Evolutionary conservation across 2,888 invertebrate genomes (phyloP), one percentile per base, ranked within the genome.

Genomic region (Cetonia aurata): DNA sequence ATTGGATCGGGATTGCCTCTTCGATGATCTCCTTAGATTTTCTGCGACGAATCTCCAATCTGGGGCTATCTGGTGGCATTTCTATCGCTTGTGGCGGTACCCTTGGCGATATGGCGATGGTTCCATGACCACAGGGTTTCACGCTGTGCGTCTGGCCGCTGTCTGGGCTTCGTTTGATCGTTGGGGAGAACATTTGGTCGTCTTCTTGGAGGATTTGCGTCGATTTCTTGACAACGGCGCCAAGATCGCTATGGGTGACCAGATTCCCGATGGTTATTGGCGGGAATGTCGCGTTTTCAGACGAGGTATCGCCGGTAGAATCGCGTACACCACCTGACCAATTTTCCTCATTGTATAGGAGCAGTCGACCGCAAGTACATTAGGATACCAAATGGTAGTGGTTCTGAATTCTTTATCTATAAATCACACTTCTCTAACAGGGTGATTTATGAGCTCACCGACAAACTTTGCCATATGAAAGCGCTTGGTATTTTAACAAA

Each of bases 81-180:
- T 65, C 66, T 25, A 76, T 77, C 10, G 78, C 76, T 46, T 79
- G 76, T 46, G 77, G 78, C 6, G 78, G 81, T 19, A 82, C 77
- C 74, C 80, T 76, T 1, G 84, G 83, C 37, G 81, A 71, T 53
- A 84, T 81, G 3, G 83, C 84, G 6, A 81, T 76, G 9, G 84
- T 84, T 13, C 84, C 84, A 71, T 84, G 84, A 15, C 84, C 84
- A 72, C 84, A 84, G 0, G 84, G 84, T 72, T 83, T 84, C 3
- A 84, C 84, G 65, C 76, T 76, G 60, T 72, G 67, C 75, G 75
- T 52, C 68, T 13, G 60, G 55, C 67, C 50, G 31, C 60, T 67
- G 50, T 71, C 70, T 44, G 37, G 67, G 48, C 52, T 50, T 12
- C 70, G 53, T 60, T 70, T 65, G n/a, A 37, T 17, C 12, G 17